phyloP scores from a whole-genome alignment of 2,888 invertebrate genomes.

The Thera obeliscata region DNA sequence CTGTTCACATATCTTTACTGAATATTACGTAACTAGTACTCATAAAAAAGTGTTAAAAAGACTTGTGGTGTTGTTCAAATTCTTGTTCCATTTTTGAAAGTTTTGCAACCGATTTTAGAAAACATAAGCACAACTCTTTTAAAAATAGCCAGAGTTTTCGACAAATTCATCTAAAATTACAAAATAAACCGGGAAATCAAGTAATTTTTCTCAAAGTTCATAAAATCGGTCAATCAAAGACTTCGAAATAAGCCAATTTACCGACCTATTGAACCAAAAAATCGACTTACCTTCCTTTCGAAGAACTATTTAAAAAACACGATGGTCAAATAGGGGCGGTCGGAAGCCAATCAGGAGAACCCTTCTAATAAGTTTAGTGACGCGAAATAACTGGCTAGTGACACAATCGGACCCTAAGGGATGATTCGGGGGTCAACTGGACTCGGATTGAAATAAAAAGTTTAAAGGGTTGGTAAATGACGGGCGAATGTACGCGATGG shows the following conservation, averaged over 20 bases:
- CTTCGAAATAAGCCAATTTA: conserved; percentile 29
- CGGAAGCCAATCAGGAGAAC: conserved; percentile 48
- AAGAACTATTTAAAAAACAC: conserved; percentile 46
- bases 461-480: conserved; percentile 44
- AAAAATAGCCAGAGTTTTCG: background rate
- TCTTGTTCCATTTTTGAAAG: no score
- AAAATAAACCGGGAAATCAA: conserved; percentile 7
- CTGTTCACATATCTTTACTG: background rate
- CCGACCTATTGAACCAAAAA: conserved; percentile 36
- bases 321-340: conserved; percentile 44
- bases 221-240: conserved; percentile 23
- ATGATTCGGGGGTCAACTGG: conserved; percentile 35
- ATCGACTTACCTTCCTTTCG: conserved; percentile 33
- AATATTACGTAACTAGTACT: no score
- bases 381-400: conserved; percentile 50
- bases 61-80: no score
- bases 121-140: background rate
- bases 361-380: conserved; percentile 51
- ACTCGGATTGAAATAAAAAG: conserved; percentile 44
- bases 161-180: background rate
- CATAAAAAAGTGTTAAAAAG: no score
- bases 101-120: no score
- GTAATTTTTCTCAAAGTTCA: conserved; percentile 10
- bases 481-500: conserved; percentile 29
- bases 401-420: conserved; percentile 43